Conservation (phyloP, 1,140 invertebrate species). For the Papilio glaucus region DNA sequence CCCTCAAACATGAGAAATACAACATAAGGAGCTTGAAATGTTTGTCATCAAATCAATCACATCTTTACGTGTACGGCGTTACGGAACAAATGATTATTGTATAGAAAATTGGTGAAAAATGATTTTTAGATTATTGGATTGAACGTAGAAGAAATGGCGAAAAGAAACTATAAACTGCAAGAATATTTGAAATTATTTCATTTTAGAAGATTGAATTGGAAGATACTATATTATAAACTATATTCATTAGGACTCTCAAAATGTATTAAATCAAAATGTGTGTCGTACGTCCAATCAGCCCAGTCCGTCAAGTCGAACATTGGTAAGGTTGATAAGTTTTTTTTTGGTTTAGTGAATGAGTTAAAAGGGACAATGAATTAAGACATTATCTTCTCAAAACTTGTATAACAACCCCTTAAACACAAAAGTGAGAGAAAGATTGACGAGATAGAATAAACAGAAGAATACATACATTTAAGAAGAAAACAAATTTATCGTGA, state of each 20-base stretch:
- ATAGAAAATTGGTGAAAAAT: too few relatives aligned
- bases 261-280: constrained; percentile 40
- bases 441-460: too few relatives aligned
- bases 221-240: constrained; percentile 16
- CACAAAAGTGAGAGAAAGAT: too few relatives aligned
- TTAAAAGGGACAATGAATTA: constrained; percentile 67
- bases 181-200: neutral
- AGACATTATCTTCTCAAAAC: constrained; percentile 36
- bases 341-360: constrained; percentile 45
- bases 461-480: too few relatives aligned
- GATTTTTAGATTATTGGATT: too few relatives aligned
- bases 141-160: neutral
- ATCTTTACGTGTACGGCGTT: too few relatives aligned
- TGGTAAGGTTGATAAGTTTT: constrained; percentile 64
- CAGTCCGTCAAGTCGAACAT: constrained; percentile 71
- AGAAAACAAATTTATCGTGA: too few relatives aligned
- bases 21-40: too few relatives aligned
- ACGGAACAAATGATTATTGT: too few relatives aligned
- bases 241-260: constrained; percentile 21
- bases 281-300: constrained; percentile 71
- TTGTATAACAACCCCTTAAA: too few relatives aligned
- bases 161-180: neutral
- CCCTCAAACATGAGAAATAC: too few relatives aligned
- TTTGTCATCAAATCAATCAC: too few relatives aligned
- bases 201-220: neutral